Base-by-base conservation (phyloP, 2,113 vertebrate species). In the Cheirogaleus medius region DNA sequence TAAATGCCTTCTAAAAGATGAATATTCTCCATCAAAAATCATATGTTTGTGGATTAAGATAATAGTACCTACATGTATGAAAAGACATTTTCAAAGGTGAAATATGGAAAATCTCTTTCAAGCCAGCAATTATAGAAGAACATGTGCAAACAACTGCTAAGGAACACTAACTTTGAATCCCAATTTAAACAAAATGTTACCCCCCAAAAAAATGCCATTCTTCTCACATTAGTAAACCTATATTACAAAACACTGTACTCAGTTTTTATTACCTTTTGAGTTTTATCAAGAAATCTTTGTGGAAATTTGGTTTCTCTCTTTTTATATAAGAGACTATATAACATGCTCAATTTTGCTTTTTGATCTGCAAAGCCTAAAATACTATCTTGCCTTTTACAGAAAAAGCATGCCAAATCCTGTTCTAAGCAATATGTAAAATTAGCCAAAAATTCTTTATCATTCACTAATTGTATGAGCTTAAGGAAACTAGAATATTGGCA, bases 11-110 rank as follows among this genome's bases (percentile, higher is more conserved):
- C 11, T 83, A 92, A 64, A 44, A 39, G 42, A 90, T 77, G 34
- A 88, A 42, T 47, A 92, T 49, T 13, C 68, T 82, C 94, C 52
- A 94, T 60, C 86, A 94, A 94, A 94, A 95, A 92, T 80, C 12
- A 60, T 49, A 64, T 9, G 8, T 32, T 69, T 76, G 7, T 74
- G 27, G 25, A 64, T 1, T 37, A 90, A 87, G 42, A 92, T 0
- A 73, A 32, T 5, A 39, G 56, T 37, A 64, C 27, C 44, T 47
- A 0, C 64, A 58, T 23, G 37, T 39, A 21, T 85, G 44, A n/a
- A 73, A 87, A 76, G 37, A 85, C 37, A 92, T 74, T 95, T 78
- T 89, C 32, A 94, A 94, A 66, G 32, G 77, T 15, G 23, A 85
- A 87, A 89, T 91, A 83, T 27, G 34, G 60, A 90, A 90, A 86